Base-by-base conservation (phyloP, 2,888 invertebrate genomes). In the Latheticus oryzae region DNA sequence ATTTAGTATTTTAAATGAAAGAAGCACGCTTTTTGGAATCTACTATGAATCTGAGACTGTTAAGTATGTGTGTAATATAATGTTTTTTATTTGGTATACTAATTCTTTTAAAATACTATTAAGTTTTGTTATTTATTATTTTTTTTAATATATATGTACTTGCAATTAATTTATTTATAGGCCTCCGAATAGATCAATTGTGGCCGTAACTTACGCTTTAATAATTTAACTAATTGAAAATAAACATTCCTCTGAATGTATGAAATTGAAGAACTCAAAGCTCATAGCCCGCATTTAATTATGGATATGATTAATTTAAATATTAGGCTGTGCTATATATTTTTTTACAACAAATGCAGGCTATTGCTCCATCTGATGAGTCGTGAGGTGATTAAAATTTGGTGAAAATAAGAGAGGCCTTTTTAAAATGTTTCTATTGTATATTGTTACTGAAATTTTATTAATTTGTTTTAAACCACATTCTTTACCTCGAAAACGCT, bases 81-180 rank as follows among this genome's bases (percentile, higher is more conserved):
- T 30, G 21, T 40, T 35, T 33, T 48, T 23, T 8, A 13, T 48
- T 21, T 56, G 15, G 9, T 12, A 11, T 24, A 32, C 40, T 53
- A 32, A 33, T 53, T 53, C 17, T 48, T 56, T 33, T 60, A 47
- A 61, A 59, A 40, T 51, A 33, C 48, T 58, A 55, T 33, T 57
- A 56, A 56, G 50, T 51, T 55, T 64, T 62, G 60, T 68, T 67
- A 67, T 66, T 68, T 67, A 65, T 67, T 67, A 64, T 60, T 58
- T 58, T 56, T 35, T 58, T 56, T 24, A 62, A 64, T n/a, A n/a
- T n/a, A n/a, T n/a, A n/a, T n/a, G n/a, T 67, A 65, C 52, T 60
- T 64, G 62, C 62, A 53, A 63, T 60, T 66, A 65, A 67, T 62
- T 54, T 60, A 57, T 50, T 58, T 68, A 35, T 65, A 60, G 58